These are phyloP conservation scores for Drosophila borborema DNA, from an alignment of 2,888 invertebrate genomes.

Conservation along the genomic window DNA sequence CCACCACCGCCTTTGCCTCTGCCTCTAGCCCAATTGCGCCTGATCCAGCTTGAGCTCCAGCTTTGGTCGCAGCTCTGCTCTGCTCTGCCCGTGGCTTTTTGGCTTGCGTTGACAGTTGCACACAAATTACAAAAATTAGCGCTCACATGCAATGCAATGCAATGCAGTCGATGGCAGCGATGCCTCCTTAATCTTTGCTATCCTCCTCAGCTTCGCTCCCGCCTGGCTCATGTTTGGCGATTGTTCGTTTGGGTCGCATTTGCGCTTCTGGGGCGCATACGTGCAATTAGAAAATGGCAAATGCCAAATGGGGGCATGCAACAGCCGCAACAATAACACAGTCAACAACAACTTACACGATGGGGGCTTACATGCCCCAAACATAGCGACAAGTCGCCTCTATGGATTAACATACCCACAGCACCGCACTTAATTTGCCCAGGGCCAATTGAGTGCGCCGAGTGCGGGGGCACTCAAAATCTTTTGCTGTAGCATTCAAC, in stretches of 20 bases:
- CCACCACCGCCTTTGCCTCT: not conserved
- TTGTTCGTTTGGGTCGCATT: constrained; percentile 48
- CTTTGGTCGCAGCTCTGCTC: constrained; percentile 24
- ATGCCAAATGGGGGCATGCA: constrained; percentile 69
- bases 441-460: constrained; percentile 19
- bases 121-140: constrained; percentile 74
- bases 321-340: constrained; percentile 30
- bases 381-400: constrained; percentile 30
- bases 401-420: constrained; percentile 64
- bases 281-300: constrained; percentile 71
- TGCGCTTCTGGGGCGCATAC: constrained; percentile 63
- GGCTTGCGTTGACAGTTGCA: constrained; percentile 68
- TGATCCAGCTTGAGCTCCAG: constrained; percentile 15
- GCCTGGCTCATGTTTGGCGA: constrained; percentile 28
- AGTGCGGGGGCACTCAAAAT: constrained; percentile 10
- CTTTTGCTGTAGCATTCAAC: constrained; percentile 25
- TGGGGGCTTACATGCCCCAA: constrained; percentile 44
- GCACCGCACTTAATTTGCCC: constrained; percentile 60
- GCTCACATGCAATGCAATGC: constrained; percentile 65
- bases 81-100: constrained; percentile 46
- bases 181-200: constrained; percentile 58
- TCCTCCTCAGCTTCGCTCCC: constrained; percentile 11
- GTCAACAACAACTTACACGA: constrained; percentile 37
- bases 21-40: not conserved
- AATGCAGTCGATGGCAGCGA: constrained; percentile 30